These are phyloP conservation scores for Sebastes matsubarae DNA, from an alignment of 2,797 vertebrate species.

Conservation along the genomic window DNA sequence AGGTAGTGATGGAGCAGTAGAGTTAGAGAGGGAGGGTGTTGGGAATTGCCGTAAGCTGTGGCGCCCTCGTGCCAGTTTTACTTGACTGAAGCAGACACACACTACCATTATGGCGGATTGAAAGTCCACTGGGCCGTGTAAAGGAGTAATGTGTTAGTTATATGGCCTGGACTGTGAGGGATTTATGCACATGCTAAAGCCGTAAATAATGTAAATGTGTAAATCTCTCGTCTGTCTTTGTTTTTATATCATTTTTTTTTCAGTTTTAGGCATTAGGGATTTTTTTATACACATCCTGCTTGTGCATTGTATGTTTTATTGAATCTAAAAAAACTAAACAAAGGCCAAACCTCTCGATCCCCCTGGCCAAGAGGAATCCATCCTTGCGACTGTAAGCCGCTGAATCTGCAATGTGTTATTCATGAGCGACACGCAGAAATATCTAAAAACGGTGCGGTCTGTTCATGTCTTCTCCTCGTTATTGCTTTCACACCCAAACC, in stretches of 20 bases:
- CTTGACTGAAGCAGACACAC: conserved; percentile 50
- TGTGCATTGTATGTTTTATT: not conserved
- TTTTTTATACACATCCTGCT: not conserved
- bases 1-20: conserved; percentile 13
- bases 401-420: conserved; percentile 49
- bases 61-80: conserved; percentile 27
- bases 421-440: conserved; percentile 36
- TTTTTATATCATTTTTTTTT: not conserved
- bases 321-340: not conserved
- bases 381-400: not conserved
- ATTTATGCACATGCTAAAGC: conserved; percentile 41
- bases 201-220: conserved; percentile 7
- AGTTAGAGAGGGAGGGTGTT: not conserved
- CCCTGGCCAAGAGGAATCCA: conserved; percentile 9
- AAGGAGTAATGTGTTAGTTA: conserved; percentile 50
- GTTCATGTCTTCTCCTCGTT: conserved; percentile 25
- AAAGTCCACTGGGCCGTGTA: conserved; percentile 62
- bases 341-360: not conserved
- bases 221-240: conserved; percentile 11
- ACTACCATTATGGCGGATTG: conserved; percentile 61
- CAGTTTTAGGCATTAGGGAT: not conserved
- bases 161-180: conserved; percentile 45
- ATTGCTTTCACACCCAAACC: not conserved
- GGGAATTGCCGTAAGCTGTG: conserved; percentile 21
- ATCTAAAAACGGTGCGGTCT: conserved; percentile 29